phyloP scores from a whole-genome alignment of 2,113 vertebrate species.

The Ctenomys sociabilis region DNA sequence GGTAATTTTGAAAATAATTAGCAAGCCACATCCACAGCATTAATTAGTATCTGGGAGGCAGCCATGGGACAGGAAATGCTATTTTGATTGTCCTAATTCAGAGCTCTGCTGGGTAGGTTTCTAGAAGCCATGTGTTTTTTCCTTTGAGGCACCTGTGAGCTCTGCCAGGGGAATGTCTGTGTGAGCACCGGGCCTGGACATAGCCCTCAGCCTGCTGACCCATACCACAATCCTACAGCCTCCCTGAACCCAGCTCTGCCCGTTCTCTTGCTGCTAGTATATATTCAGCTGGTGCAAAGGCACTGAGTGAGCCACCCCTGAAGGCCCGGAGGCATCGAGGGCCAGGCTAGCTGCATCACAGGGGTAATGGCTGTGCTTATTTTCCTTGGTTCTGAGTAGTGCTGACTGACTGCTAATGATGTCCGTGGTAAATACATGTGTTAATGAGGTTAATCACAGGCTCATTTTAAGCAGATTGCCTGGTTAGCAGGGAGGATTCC shows the following conservation, averaged over 20 bases:
- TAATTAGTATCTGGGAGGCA: constrained; percentile 74
- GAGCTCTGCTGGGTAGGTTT: constrained; percentile 32
- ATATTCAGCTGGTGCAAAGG: background rate
- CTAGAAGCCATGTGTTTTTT: background rate
- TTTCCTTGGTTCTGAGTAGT: constrained; percentile 63
- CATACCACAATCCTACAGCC: background rate
- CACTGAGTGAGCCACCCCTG: background rate
- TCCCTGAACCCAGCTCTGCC: background rate
- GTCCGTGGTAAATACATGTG: constrained; percentile 27
- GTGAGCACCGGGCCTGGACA: background rate
- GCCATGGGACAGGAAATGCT: constrained; percentile 24
- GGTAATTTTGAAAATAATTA: constrained; percentile 68
- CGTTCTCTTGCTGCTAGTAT: background rate
- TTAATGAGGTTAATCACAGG: constrained; percentile 77
- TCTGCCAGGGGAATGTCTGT: constrained; percentile 34
- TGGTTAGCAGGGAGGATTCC: constrained; percentile 41
- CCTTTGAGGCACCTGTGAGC: background rate
- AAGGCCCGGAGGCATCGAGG: background rate
- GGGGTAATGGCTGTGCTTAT: background rate
- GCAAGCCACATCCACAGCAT: constrained; percentile 40
- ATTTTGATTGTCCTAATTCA: constrained; percentile 59
- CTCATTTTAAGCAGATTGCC: constrained; percentile 72
- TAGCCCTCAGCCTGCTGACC: background rate
- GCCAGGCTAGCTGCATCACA: background rate
- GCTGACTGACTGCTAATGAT: constrained; percentile 46